Evolutionary conservation across 2,888 invertebrate genomes (phyloP).

Genomic region (Caenorhabditis panamensis): DNA sequence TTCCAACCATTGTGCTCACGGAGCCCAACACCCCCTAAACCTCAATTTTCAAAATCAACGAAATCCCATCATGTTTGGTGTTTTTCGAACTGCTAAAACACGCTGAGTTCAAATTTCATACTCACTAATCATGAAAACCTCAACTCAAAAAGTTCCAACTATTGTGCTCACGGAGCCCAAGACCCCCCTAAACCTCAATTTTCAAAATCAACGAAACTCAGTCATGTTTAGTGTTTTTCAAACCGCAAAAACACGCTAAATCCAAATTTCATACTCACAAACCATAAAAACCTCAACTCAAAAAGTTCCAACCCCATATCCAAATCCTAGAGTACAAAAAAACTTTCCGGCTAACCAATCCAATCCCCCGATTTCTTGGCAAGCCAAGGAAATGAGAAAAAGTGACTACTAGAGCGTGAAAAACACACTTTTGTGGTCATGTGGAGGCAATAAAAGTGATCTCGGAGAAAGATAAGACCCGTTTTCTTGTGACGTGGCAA

Average conservation of each 20-base stretch:
- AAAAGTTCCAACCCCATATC: too few relatives aligned
- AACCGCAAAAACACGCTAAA: neutral
- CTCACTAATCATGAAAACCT: neutral
- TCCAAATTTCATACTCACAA: neutral
- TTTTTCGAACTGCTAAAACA: neutral
- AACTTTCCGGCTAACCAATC: too few relatives aligned
- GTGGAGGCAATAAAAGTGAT: neutral
- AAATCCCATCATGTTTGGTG: neutral
- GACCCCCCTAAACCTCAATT: neutral
- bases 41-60: neutral
- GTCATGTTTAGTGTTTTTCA: neutral
- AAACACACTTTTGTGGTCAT: neutral
- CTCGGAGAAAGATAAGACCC: neutral
- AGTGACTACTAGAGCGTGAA: slow-evolving; percentile 3
- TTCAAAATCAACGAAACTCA: neutral
- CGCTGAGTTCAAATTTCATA: neutral
- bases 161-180: neutral
- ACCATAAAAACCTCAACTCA: neutral
- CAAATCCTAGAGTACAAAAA: too few relatives aligned
- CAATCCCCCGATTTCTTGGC: too few relatives aligned
- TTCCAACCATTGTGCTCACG: too few relatives aligned
- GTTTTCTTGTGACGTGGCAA: too few relatives aligned
- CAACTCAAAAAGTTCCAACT: too few relatives aligned
- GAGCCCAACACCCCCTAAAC: neutral
- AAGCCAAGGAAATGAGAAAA: slow-evolving; percentile 1